These are phyloP conservation scores for Dromococcyx pavoninus DNA, from an alignment of 2,797 vertebrate species.

Conservation along the genomic window DNA sequence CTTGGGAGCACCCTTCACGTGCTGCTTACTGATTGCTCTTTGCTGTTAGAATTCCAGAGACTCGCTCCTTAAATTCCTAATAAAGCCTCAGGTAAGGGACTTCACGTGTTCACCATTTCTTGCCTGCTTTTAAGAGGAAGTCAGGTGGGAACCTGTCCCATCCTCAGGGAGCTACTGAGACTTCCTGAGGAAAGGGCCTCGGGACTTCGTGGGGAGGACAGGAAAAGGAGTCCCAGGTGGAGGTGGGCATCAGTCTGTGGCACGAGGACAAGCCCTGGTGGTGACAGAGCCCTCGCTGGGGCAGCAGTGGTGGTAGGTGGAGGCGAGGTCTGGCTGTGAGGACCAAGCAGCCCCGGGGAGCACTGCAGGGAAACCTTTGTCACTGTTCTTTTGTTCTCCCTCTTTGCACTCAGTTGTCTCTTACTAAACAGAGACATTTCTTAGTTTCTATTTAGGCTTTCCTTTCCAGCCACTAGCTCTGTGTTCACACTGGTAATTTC, in stretches of 20 bases:
- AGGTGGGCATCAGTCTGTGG: not conserved
- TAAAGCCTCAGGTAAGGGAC: not conserved
- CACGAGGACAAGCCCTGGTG: not conserved
- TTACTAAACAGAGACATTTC: not conserved
- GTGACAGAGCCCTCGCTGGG: not conserved
- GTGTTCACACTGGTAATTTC: not conserved
- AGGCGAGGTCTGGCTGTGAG: not conserved
- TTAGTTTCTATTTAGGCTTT: not conserved
- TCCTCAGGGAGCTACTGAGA: not conserved
- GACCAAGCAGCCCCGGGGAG: not conserved
- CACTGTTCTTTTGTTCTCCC: not conserved
- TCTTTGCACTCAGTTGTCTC: not conserved
- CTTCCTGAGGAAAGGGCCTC: not conserved
- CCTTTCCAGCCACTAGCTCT: not conserved
- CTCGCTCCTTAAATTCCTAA: not conserved
- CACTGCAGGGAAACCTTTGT: rapidly evolving
- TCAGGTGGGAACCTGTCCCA: not conserved
- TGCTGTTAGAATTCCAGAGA: not conserved
- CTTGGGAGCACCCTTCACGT: not conserved
- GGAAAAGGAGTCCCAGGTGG: no score
- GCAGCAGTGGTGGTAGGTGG: not conserved
- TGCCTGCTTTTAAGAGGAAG: not conserved
- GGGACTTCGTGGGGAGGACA: not conserved
- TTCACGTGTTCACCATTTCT: not conserved
- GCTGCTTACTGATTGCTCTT: not conserved